Percentiles rank a stretch among this genome's conserved stretches.
Evolutionary conservation across 2,797 vertebrate genomes (phyloP).

Genomic region (Trachurus trachurus): DNA sequence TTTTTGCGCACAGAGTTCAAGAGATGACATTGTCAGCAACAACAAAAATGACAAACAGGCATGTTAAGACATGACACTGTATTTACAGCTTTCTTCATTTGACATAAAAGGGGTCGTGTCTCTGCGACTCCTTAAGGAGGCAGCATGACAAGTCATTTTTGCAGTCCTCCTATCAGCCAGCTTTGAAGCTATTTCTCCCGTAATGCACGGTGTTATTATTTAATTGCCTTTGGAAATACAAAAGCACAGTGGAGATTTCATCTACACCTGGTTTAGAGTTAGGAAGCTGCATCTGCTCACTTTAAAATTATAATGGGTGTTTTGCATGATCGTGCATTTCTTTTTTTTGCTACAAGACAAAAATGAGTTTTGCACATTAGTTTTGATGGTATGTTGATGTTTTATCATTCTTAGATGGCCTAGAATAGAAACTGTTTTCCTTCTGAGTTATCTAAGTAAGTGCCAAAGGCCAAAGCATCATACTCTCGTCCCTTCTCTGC

Average conservation of each 20-base stretch:
- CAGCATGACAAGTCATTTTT: not conserved
- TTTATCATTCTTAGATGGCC: not conserved
- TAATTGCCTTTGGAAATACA: slow-evolving; percentile 14
- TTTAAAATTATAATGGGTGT: not conserved
- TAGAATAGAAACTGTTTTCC: slow-evolving; percentile 5
- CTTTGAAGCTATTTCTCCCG: not conserved
- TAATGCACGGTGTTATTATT: not conserved
- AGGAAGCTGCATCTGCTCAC: not conserved
- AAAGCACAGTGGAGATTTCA: not conserved
- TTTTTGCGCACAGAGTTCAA: slow-evolving; percentile 3
- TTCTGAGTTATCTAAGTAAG: slow-evolving; percentile 4
- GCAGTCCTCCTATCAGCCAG: not conserved
- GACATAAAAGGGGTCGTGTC: not conserved
- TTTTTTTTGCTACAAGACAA: not conserved
- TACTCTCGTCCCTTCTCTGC: slow-evolving; percentile 22
- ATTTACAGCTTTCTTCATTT: not conserved
- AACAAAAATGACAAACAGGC: not conserved
- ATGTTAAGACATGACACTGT: not conserved
- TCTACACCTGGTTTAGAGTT: slow-evolving; percentile 1
- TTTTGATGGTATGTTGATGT: slow-evolving; percentile 2
- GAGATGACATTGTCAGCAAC: not conserved
- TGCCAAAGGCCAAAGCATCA: slow-evolving; percentile 42
- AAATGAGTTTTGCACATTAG: slow-evolving; percentile 1
- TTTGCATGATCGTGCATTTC: not conserved
- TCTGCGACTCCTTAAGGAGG: not conserved